A percentile compares a stretch with the other conserved stretches of the same genome.
phyloP scores from a whole-genome alignment of 2,888 invertebrate species.

The Aquatica leii region DNA sequence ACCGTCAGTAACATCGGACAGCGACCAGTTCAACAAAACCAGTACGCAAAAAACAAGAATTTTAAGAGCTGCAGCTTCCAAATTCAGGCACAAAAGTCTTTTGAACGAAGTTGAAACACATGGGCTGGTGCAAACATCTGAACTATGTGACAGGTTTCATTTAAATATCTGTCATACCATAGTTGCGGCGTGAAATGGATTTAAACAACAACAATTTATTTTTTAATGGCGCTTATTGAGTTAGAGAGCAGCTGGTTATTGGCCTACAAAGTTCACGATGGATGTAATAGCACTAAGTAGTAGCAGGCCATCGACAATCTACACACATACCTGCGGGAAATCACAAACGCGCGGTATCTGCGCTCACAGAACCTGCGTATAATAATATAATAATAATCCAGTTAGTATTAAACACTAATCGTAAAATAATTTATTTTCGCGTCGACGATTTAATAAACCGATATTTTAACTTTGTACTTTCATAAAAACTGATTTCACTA shows the following conservation, averaged over 20 bases:
- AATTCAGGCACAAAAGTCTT: constrained; percentile 45
- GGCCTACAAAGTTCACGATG: constrained; percentile 26
- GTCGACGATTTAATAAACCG: constrained; percentile 6
- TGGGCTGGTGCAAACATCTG: constrained; percentile 48
- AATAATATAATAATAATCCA: constrained; percentile 37
- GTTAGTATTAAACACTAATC: constrained; percentile 16
- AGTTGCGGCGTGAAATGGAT: constrained; percentile 35
- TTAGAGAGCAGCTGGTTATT: constrained; percentile 31
- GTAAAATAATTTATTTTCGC: constrained; percentile 16
- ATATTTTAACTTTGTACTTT: constrained; percentile 12
- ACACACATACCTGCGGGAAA: constrained; percentile 51
- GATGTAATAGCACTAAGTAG: constrained; percentile 29
- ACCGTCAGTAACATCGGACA: constrained; percentile 34
- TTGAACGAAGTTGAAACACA: constrained; percentile 45
- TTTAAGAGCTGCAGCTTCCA: constrained; percentile 46
- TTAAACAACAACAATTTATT: constrained; percentile 23
- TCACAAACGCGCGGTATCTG: constrained; percentile 40
- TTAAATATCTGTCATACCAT: constrained; percentile 48
- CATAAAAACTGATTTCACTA: constrained; percentile 17
- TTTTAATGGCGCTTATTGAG: constrained; percentile 31
- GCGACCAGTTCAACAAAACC: constrained; percentile 39
- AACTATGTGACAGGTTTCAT: constrained; percentile 53
- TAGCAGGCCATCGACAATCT: constrained; percentile 35
- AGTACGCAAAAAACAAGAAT: constrained; percentile 47
- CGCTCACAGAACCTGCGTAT: constrained; percentile 47